A percentile compares a stretch with the other conserved stretches of the same genome.
phyloP scores from a whole-genome alignment of 2,113 vertebrate genomes.

The Stercorarius parasiticus region DNA sequence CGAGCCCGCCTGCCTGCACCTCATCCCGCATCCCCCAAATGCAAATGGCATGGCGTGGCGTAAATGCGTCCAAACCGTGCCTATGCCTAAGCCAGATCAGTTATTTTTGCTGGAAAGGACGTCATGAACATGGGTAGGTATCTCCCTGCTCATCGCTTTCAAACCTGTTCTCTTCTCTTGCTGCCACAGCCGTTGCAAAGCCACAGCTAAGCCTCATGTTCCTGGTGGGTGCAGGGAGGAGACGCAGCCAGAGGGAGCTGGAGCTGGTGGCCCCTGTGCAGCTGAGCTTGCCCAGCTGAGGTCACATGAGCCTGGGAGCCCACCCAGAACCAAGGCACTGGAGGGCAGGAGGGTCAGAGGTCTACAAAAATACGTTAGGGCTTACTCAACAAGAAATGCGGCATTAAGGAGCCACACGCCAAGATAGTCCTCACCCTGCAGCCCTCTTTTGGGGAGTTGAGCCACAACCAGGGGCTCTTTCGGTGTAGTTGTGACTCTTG shows the following conservation, averaged over 20 bases:
- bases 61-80: accelerated
- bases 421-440: not conserved
- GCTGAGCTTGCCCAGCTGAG: not conserved
- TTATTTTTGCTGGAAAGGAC: not conserved
- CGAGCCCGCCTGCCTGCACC: not conserved
- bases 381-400: not conserved
- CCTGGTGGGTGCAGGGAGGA: not conserved
- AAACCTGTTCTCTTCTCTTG: not conserved
- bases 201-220: not conserved
- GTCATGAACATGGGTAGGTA: accelerated
- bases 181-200: not conserved
- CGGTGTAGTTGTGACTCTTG: not conserved
- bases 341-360: not conserved
- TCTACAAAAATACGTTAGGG: not conserved
- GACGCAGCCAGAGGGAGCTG: accelerated
- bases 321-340: not conserved
- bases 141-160: not conserved
- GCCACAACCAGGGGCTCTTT: not conserved
- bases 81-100: not conserved
- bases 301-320: not conserved
- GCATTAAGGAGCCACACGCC: not conserved
- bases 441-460: not conserved
- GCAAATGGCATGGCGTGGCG: accelerated
- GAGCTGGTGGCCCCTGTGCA: accelerated
- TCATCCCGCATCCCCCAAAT: accelerated